These are phyloP conservation scores for Mantis religiosa DNA, from an alignment of 2,888 invertebrate genomes.

Conservation along the genomic window DNA sequence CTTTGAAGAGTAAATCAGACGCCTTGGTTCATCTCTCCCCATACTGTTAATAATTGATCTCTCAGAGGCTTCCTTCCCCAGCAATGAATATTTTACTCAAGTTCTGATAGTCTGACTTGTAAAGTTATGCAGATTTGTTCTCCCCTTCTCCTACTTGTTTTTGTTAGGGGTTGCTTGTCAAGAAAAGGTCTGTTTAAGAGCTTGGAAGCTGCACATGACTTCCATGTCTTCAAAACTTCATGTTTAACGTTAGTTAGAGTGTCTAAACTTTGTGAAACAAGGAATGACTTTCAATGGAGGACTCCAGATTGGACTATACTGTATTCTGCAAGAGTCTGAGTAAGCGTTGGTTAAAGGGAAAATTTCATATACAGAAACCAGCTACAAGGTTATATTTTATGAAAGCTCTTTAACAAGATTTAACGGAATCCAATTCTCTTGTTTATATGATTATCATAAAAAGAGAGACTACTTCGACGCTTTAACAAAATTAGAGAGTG, in stretches of 20 bases:
- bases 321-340: too few species aligned
- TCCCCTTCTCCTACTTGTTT: not conserved
- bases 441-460: too few species aligned
- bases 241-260: not conserved
- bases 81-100: not conserved
- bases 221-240: not conserved
- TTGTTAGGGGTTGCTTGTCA: not conserved
- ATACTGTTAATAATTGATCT: not conserved
- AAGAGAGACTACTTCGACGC: too few species aligned
- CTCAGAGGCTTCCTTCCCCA: not conserved
- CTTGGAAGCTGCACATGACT: not conserved
- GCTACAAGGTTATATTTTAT: too few species aligned
- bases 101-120: not conserved
- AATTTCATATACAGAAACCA: too few species aligned
- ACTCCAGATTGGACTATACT: too few species aligned
- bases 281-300: not conserved
- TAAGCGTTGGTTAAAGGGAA: too few species aligned
- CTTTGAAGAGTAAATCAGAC: not conserved
- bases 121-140: not conserved
- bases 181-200: not conserved
- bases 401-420: too few species aligned
- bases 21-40: not conserved
- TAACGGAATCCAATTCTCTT: too few species aligned
- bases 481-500: too few species aligned
- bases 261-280: not conserved